A percentile compares a stretch with the other conserved stretches of the same genome.
Conservation (phyloP, 2,797 vertebrate genomes). For the Florisuga fusca region DNA sequence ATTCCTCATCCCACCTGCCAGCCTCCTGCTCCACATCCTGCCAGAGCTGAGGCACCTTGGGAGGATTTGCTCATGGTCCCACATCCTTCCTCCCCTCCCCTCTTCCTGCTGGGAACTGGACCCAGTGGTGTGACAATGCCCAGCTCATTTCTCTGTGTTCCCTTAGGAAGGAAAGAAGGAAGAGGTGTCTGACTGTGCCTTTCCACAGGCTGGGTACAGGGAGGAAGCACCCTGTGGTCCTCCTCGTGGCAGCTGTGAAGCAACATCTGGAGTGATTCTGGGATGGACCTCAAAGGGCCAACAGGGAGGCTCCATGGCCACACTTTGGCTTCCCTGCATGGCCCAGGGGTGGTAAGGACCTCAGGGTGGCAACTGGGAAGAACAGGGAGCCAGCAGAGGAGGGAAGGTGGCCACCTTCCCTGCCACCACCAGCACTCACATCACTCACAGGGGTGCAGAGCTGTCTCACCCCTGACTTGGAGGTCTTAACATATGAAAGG, state of each 20-base stretch:
- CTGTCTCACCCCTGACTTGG: neutral
- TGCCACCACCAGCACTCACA: neutral
- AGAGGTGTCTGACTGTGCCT: neutral
- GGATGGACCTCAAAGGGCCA: neutral
- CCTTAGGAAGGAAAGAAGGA: neutral
- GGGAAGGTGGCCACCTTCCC: neutral
- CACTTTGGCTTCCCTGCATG: rapidly evolving
- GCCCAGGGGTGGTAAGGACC: neutral
- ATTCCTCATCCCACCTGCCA: neutral
- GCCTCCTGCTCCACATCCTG: constrained; percentile 43
- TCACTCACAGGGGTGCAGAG: neutral
- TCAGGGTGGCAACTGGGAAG: neutral
- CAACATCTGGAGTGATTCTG: neutral
- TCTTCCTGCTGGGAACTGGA: neutral
- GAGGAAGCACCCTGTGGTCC: neutral
- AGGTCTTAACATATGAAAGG: neutral
- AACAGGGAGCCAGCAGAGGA: neutral
- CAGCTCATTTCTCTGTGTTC: neutral
- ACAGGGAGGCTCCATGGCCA: neutral
- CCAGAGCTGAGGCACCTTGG: neutral
- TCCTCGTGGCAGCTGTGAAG: neutral
- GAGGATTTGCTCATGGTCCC: constrained; percentile 15
- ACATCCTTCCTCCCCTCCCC: constrained; percentile 10
- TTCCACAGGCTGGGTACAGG: neutral
- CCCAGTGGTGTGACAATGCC: neutral